phyloP scores from a whole-genome alignment of 2,797 vertebrate species.

The Gallinago stenura region DNA sequence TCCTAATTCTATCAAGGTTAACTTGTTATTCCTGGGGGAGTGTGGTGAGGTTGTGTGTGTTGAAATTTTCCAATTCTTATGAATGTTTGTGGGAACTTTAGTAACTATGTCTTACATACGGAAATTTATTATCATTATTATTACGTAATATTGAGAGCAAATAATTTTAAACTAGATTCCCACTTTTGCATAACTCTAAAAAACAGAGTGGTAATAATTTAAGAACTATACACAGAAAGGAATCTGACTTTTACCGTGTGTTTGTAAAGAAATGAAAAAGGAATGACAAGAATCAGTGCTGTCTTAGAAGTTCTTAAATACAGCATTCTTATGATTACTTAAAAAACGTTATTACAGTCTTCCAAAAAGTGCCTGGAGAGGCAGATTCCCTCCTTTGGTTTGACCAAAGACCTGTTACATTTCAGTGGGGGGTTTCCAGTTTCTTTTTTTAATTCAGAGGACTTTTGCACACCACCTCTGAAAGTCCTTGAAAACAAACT shows the following conservation, averaged over 20 bases:
- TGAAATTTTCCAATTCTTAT: not conserved
- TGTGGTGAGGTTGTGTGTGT: not conserved
- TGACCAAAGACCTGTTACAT: not conserved
- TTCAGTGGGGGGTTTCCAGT: not conserved
- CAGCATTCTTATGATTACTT: not conserved
- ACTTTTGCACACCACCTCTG: not conserved
- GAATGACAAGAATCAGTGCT: not conserved
- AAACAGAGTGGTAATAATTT: not conserved
- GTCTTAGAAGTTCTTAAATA: not conserved
- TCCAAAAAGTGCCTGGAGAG: not conserved
- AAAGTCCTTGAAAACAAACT: not conserved
- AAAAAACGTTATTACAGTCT: not conserved
- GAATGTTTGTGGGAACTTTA: fast-evolving
- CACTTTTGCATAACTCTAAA: not conserved
- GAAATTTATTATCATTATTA: not conserved
- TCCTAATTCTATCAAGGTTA: not conserved
- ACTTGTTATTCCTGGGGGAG: not conserved
- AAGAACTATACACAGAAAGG: not conserved
- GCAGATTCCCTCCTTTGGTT: not conserved
- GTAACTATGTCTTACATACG: not conserved
- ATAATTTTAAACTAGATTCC: not conserved
- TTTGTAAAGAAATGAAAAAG: not conserved
- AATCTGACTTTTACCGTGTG: not conserved
- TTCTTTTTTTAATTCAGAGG: not conserved
- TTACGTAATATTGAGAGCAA: not conserved